Percentiles rank a stretch among this genome's conserved stretches.
Evolutionary conservation across 92 coral and sea anemone species (phyloP).

Genomic region (Montipora capitata): DNA sequence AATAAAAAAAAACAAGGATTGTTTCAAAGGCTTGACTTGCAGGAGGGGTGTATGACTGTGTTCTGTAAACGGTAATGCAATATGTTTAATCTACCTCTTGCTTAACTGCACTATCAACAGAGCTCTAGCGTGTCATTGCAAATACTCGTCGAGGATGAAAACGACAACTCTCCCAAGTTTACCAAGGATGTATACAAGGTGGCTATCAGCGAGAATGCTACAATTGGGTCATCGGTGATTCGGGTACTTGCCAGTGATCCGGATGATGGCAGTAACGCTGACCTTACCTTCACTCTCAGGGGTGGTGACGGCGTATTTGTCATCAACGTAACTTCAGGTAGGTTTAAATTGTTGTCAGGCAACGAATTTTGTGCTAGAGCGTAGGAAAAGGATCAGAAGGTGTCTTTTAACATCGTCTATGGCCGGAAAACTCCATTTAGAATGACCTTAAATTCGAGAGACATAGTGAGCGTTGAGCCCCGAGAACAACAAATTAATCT

Average conservation of each 20-base stretch:
- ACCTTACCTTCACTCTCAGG: constrained; percentile 81
- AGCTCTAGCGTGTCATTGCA: constrained; percentile 73
- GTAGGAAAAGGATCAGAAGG: not conserved
- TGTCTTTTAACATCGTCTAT: too few relatives aligned
- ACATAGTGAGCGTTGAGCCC: too few relatives aligned
- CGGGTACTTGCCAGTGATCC: constrained; percentile 92
- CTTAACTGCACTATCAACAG: constrained; percentile 20
- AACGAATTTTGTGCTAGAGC: not conserved
- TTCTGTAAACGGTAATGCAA: not conserved
- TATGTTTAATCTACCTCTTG: not conserved
- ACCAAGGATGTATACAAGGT: constrained; percentile 81
- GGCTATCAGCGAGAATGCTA: constrained; percentile 87
- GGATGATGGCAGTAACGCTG: constrained; percentile 93
- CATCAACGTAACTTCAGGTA: constrained; percentile 91
- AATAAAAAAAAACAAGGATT: too few relatives aligned
- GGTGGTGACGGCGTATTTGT: constrained; percentile 87
- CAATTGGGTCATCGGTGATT: constrained; percentile 76
- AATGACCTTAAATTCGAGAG: too few relatives aligned
- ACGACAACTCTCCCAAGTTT: constrained; percentile 94
- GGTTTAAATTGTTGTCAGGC: not conserved
- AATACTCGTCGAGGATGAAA: constrained; percentile 88
- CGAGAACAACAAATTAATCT: too few relatives aligned
- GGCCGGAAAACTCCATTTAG: too few relatives aligned
- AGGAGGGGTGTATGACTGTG: too few relatives aligned
- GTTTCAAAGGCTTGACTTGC: too few relatives aligned